Base-by-base conservation (phyloP, 2,888 invertebrate species). In the Mimumesa dahlbomi region DNA sequence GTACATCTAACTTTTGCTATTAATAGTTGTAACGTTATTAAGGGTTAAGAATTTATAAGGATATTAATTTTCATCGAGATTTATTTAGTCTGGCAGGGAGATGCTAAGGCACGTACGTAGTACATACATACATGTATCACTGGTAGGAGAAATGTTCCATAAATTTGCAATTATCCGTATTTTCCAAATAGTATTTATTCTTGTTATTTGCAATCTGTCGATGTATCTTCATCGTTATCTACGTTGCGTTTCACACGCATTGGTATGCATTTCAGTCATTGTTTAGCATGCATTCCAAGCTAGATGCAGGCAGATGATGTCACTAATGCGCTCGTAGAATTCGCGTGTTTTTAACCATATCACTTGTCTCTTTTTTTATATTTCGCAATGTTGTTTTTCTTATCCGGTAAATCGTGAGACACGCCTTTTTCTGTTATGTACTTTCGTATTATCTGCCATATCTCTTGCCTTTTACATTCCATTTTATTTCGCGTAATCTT, bases 251-350 rank as follows among this genome's bases (percentile, higher is more conserved):
- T 43, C n/a, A 4, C 7, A 11, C 9, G 43, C 56, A 34, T 64
- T 43, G 50, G 38, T 14, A 64, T 25, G 64, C 67, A 40, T 16
- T 46, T 57, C 64, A 22, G 19, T 45, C 40, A 14, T 38, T 38
- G 49, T 64, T 67, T 40, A 19, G 46, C 19, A 67, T 67, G 64
- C 67, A 57, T 56, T 40, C 56, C 64, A 18, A 38, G 56, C 22
- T 52, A 14, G n/a, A 21, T 21, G 38, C 22, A 50, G 18, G 34
- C 48, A 53, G 29, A 46, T 40, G 52, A 52, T 14, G 43, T 21
- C 16, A 49, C 16, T 3, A 11, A 9, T 34, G 25, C 22, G 29
- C 25, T 22, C 18, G 9, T 36, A 25, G 3, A 9, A n/a, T 46
- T 6, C 9, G 29, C 29, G 29, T 29, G 29, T 2, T 29, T 29